Evolutionary conservation across 2,113 vertebrate genomes (phyloP).

Genomic region (Macquaria ambigua): DNA sequence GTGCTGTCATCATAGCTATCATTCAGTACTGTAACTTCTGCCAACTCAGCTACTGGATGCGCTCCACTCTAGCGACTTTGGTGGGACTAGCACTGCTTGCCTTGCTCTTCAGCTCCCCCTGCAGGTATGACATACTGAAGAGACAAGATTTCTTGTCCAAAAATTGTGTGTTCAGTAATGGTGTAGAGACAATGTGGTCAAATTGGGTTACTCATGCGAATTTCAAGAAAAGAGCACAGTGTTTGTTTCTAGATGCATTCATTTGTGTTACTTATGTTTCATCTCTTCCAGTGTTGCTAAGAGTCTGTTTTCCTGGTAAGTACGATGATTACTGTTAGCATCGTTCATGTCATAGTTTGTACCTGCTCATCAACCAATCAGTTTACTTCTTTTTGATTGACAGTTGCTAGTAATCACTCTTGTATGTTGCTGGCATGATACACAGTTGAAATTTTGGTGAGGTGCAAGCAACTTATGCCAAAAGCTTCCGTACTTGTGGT

Average conservation of each 20-base stretch:
- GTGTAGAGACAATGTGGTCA: background rate
- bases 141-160: too few species aligned
- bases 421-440: background rate
- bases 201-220: background rate
- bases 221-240: background rate
- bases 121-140: slow-evolving; percentile 60
- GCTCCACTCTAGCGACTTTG: slow-evolving; percentile 92
- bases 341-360: background rate
- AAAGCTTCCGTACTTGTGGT: background rate
- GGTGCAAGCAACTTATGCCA: background rate
- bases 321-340: slow-evolving; percentile 3
- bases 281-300: slow-evolving; percentile 71
- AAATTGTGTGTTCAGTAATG: background rate
- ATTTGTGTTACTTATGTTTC: slow-evolving; percentile 22
- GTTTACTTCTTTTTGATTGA: background rate
- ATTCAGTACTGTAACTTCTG: slow-evolving; percentile 99
- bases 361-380: background rate
- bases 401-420: background rate
- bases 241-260: background rate
- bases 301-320: slow-evolving; percentile 76
- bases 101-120: slow-evolving; percentile 89
- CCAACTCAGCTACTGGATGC: slow-evolving; percentile 99
- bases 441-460: background rate
- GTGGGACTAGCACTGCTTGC: slow-evolving; percentile 88
- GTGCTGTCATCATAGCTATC: slow-evolving; percentile 91